Conservation (phyloP, 2,113 vertebrate species). For the Globicephala melas region DNA sequence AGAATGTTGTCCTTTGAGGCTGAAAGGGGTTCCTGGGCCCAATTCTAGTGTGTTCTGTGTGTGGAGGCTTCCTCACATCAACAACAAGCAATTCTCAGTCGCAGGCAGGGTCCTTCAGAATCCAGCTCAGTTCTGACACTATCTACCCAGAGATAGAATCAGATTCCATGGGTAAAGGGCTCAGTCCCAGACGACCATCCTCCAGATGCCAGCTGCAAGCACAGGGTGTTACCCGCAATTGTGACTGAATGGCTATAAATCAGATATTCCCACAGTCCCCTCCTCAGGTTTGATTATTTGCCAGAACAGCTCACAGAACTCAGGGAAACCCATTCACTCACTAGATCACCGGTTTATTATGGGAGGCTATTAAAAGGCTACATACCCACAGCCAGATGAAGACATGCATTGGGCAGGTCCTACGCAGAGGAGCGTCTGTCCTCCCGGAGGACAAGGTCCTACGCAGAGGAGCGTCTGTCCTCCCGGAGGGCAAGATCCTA, state of each 20-base stretch:
- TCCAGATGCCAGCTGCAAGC: neutral
- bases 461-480: neutral
- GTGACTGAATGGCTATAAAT: neutral
- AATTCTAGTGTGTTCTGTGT: neutral
- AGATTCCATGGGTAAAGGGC: neutral
- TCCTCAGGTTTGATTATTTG: neutral
- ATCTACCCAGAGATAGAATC: neutral
- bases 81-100: neutral
- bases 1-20: neutral
- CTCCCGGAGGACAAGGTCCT: neutral
- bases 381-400: neutral
- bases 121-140: neutral
- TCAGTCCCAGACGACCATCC: neutral
- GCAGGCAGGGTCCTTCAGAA: neutral
- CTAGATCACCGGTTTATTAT: neutral
- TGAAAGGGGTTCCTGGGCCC: neutral
- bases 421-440: neutral
- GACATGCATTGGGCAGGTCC: neutral
- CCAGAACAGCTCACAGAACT: neutral
- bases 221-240: neutral
- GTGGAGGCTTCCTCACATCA: neutral
- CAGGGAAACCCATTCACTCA: neutral
- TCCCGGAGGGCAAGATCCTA: neutral
- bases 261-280: neutral
- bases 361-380: neutral